phyloP scores from a whole-genome alignment of 2,888 invertebrate species.

The Sphaerophoria taeniata region DNA sequence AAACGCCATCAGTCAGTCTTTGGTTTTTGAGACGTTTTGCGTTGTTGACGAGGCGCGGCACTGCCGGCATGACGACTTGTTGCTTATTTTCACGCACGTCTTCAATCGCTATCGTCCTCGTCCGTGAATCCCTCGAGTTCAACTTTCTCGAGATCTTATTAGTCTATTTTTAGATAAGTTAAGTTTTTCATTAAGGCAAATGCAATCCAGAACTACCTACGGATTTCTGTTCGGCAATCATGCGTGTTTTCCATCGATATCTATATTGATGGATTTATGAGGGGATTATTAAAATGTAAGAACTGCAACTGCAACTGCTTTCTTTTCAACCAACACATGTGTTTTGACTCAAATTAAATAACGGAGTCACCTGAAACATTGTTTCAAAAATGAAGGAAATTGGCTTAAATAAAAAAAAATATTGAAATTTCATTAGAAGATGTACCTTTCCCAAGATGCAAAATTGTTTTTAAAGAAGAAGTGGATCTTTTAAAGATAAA shows the following conservation, averaged over 20 bases:
- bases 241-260: conserved; percentile 29
- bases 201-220: conserved; percentile 39
- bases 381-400: too few species aligned
- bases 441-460: too few species aligned
- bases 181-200: conserved; percentile 23
- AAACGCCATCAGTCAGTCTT: conserved; percentile 36
- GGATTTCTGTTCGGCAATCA: conserved; percentile 36
- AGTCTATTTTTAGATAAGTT: conserved; percentile 33
- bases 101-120: conserved; percentile 37
- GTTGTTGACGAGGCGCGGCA: background rate
- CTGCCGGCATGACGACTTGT: conserved; percentile 28
- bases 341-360: too few species aligned
- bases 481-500: too few species aligned
- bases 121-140: conserved; percentile 46
- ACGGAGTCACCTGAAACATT: too few species aligned
- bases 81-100: conserved; percentile 32
- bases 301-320: background rate
- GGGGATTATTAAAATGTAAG: background rate
- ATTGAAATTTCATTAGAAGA: too few species aligned
- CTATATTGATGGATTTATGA: conserved; percentile 26
- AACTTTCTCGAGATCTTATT: conserved; percentile 48
- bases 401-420: too few species aligned
- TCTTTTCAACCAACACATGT: background rate
- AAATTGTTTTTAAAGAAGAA: too few species aligned
- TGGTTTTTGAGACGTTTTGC: background rate